A percentile compares a stretch with the other conserved stretches of the same genome.
phyloP scores from a whole-genome alignment of 2,797 vertebrate genomes.

The Passerculus sandwichensis region DNA sequence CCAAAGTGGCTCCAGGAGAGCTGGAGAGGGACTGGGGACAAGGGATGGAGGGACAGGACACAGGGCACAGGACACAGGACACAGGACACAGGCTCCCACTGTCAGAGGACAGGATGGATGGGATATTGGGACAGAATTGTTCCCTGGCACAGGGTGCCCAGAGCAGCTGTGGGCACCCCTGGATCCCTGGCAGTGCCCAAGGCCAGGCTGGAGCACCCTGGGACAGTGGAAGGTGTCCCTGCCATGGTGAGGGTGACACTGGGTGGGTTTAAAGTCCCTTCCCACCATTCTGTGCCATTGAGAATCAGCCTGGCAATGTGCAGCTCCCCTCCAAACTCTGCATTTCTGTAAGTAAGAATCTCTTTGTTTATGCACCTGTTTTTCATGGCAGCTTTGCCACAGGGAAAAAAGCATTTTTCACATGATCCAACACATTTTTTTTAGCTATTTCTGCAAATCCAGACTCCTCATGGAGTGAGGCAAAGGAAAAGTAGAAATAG shows the following conservation, averaged over 20 bases:
- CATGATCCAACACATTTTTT: not conserved
- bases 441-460: constrained; percentile 26
- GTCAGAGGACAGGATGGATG: not conserved
- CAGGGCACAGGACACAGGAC: not conserved
- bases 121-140: not conserved
- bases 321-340: not conserved
- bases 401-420: not conserved
- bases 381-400: not conserved
- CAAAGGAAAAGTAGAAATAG: constrained; percentile 50
- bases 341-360: not conserved
- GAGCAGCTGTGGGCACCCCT: not conserved
- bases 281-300: not conserved
- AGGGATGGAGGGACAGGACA: not conserved
- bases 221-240: not conserved
- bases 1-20: not conserved
- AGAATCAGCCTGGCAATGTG: not conserved
- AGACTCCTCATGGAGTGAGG: not conserved
- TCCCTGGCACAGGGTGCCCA: not conserved
- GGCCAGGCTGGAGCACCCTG: not conserved
- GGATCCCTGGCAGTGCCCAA: not conserved
- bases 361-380: not conserved
- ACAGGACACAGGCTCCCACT: not conserved
- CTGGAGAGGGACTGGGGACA: not conserved
- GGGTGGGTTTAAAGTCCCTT: fast-evolving
- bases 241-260: not conserved